Base-by-base conservation (phyloP, 2,113 vertebrate genomes). In the Synodontis membranacea region DNA sequence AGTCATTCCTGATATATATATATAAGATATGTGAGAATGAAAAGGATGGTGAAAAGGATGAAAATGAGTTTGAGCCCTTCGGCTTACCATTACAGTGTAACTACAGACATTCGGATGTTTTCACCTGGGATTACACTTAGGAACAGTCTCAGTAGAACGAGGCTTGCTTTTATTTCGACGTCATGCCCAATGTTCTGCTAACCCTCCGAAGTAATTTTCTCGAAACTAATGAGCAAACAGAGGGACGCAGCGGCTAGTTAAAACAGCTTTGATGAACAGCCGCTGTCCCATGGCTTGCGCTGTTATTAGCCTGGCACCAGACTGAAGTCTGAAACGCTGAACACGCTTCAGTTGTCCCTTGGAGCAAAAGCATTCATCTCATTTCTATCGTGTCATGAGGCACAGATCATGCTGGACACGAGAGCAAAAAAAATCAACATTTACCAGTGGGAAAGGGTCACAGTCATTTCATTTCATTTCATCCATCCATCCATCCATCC, bases 301-400 rank as follows among this genome's bases (percentile, higher is more conserved):
- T 91, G 93, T 92, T 93, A 94, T 95, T 93, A 94, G 90, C 90
- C 85, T 91, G 92, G 93, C 93, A 93, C 86, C 86, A 90, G 91
- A 94, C 92, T 91, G 72, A 93, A 93, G 91, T 91, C 92, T 93
- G 91, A 93, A 93, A 94, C 94, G 94, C 94, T 94, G 92, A 94
- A 17, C 95, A 94, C 92, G 92, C 90, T 87, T 92, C 91, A 91
- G 91, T 93, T 93, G 94, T 93, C 90, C 91, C 92, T 91, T 68
- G 37, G 88, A 90, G 91, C 90, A 94, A 93, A 68, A 93, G 84
- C 88, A 89, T 93, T 93, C 83, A 90, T 92, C 89, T 84, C 64
- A 31, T 34, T 75, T 89, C n/a, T 92, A 92, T 94, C 92, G 92
- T 89, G 88, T 84, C 91, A 82, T 82, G 74, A 76, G 86, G 89